Conservation (phyloP, 2,797 vertebrate genomes). For the Mergus octosetaceus region DNA sequence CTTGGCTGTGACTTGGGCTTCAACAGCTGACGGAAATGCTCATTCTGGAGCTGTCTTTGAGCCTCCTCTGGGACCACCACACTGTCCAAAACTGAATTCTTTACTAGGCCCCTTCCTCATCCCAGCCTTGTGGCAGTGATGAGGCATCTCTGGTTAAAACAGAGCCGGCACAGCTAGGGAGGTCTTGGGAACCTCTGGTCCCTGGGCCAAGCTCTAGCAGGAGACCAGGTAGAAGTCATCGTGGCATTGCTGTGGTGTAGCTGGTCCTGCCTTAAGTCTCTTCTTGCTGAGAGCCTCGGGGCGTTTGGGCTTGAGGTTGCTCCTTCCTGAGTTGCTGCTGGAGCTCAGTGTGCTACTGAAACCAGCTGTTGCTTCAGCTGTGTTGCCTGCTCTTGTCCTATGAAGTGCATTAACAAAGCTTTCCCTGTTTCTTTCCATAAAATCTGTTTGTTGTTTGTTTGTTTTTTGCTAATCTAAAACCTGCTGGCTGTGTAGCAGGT, state of each 20-base stretch:
- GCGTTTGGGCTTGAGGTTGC: not conserved
- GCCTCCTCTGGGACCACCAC: not conserved
- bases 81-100: not conserved
- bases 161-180: not conserved
- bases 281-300: not conserved
- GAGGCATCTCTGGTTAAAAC: not conserved
- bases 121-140: not conserved
- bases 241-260: not conserved
- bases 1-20: not conserved
- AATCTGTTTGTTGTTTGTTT: not conserved
- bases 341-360: not conserved
- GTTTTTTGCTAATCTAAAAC: not conserved
- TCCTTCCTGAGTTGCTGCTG: not conserved
- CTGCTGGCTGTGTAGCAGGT: not conserved
- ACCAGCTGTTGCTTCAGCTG: not conserved
- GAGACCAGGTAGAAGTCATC: not conserved
- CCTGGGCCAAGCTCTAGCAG: not conserved
- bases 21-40: not conserved
- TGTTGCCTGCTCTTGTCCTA: not conserved
- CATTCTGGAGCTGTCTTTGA: not conserved
- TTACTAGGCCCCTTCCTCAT: not conserved
- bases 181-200: accelerated
- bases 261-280: not conserved
- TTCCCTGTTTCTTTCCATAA: not conserved
- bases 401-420: not conserved